These are phyloP conservation scores for Aphyosemion australe DNA, from an alignment of 2,113 vertebrate species.

Conservation along the genomic window DNA sequence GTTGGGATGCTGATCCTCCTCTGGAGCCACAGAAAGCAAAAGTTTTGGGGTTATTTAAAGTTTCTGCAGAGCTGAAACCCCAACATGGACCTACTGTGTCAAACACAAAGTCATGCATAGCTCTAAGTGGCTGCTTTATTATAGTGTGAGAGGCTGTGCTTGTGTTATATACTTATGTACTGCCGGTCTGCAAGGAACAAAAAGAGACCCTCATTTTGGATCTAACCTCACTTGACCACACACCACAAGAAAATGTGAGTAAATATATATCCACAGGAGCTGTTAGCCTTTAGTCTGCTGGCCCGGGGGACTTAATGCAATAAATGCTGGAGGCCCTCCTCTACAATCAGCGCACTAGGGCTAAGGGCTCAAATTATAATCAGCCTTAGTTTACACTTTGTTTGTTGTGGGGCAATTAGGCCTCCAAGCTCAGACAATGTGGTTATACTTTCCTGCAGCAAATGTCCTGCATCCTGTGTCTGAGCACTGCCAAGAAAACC, in stretches of 20 bases:
- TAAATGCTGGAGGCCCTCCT: slow-evolving; percentile 51
- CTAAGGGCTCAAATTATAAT: slow-evolving; percentile 76
- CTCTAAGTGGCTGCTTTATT: slow-evolving; percentile 23
- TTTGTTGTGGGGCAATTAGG: slow-evolving; percentile 77
- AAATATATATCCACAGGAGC: slow-evolving; percentile 65
- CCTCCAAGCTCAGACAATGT: slow-evolving; percentile 69
- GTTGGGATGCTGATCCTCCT: no score
- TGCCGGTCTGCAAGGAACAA: slow-evolving; percentile 41
- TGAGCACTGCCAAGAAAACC: slow-evolving; percentile 67
- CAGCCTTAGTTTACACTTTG: slow-evolving; percentile 77
- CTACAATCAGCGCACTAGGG: slow-evolving; percentile 64
- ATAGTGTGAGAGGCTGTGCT: slow-evolving; percentile 24
- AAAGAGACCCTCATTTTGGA: slow-evolving; percentile 43
- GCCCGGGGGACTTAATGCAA: slow-evolving; percentile 64
- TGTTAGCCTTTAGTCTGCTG: slow-evolving; percentile 42
- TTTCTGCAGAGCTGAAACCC: no score
- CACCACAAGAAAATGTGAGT: slow-evolving; percentile 67
- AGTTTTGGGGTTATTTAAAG: no score
- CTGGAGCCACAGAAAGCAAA: no score
- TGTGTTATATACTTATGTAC: slow-evolving; percentile 55
- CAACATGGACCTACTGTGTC: slow-evolving; percentile 15
- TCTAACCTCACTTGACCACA: slow-evolving; percentile 59
- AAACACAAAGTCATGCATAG: neutral
- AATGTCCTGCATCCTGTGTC: slow-evolving; percentile 73
- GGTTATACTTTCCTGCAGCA: slow-evolving; percentile 74